phyloP scores from a whole-genome alignment of 2,113 vertebrate genomes.

The western clawed frog (Xenopus tropicalis) region DNA sequence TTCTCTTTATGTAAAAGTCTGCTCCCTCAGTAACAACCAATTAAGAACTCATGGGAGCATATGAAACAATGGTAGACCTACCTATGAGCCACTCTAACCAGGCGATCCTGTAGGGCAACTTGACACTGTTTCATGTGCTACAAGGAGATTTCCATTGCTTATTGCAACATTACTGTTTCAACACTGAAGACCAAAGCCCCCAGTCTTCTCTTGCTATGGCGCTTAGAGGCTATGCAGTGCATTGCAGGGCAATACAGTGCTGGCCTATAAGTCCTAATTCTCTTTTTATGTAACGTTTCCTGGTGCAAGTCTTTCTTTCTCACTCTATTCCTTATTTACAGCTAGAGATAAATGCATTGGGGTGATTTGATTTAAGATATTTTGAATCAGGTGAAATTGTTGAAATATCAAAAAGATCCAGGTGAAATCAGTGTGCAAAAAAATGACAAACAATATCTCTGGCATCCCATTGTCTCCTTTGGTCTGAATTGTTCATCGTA shows the following conservation, averaged over 20 bases:
- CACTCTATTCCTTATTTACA: constrained; percentile 7
- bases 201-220: neutral
- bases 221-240: constrained; percentile 3
- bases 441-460: constrained; percentile 1
- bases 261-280: constrained; percentile 5
- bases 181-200: constrained; percentile 36
- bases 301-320: constrained; percentile 5
- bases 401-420: too few species aligned
- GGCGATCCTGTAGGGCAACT: too few species aligned
- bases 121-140: constrained; percentile 1
- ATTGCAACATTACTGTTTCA: constrained; percentile 17
- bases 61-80: too few species aligned
- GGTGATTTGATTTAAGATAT: too few species aligned
- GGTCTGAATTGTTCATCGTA: constrained; percentile 6
- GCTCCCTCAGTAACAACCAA: too few species aligned
- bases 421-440: neutral
- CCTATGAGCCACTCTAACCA: too few species aligned
- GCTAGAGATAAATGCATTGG: neutral
- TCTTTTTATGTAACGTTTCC: constrained; percentile 29
- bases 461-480: constrained; percentile 29
- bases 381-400: too few species aligned
- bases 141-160: constrained; percentile 9
- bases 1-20: too few species aligned
- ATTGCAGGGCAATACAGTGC: constrained; percentile 37
- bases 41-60: too few species aligned